Evolutionary conservation across 2,113 vertebrate species (phyloP).

Genomic region (Acanthisitta chloris): DNA sequence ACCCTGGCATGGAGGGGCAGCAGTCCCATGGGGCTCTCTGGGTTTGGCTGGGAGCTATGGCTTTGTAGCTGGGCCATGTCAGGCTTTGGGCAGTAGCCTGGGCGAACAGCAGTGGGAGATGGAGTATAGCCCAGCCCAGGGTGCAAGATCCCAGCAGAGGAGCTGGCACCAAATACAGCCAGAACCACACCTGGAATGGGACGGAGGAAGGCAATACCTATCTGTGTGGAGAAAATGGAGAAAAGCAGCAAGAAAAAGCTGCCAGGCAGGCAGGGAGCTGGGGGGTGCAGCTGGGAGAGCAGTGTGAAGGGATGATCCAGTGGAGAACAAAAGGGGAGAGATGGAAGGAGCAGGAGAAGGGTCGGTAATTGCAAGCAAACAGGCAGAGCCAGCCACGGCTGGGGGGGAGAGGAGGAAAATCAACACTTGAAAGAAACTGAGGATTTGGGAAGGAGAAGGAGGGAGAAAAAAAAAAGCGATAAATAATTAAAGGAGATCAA

Average conservation of each 20-base stretch:
- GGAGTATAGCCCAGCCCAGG: neutral
- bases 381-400: neutral
- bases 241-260: neutral
- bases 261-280: neutral
- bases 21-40: neutral
- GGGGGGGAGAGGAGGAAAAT: neutral
- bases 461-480: neutral
- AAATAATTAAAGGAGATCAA: slow-evolving; percentile 65
- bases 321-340: slow-evolving; percentile 35
- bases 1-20: neutral
- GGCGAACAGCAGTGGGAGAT: neutral
- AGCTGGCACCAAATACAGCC: neutral
- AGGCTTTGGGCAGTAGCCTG: neutral
- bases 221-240: neutral
- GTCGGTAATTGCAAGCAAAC: neutral
- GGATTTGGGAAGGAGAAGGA: neutral
- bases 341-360: neutral
- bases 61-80: rapidly evolving
- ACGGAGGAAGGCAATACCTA: neutral
- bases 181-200: neutral
- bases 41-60: neutral
- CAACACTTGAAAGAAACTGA: slow-evolving; percentile 6
- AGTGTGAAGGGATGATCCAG: neutral
- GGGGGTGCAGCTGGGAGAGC: neutral
- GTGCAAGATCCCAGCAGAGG: neutral